Percentiles rank a stretch among this genome's conserved stretches.
phyloP scores from a whole-genome alignment of 2,113 vertebrate species.

The Gorilla gorilla region DNA sequence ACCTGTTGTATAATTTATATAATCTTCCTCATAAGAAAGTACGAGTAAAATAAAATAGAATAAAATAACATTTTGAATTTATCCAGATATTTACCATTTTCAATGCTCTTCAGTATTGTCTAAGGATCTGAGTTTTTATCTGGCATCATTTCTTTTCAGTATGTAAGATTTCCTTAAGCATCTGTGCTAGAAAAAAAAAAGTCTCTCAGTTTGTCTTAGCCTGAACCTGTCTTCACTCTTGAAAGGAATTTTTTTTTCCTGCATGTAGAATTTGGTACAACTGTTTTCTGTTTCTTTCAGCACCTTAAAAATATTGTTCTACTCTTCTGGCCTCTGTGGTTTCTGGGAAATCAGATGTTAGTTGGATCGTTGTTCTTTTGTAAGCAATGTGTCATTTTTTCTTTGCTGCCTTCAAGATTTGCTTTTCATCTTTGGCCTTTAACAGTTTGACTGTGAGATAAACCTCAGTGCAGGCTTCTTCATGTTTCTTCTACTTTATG shows the following conservation, averaged over 20 bases:
- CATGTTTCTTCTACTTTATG: not conserved
- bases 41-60: not conserved
- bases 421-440: not conserved
- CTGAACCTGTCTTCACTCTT: not conserved
- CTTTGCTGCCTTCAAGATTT: not conserved
- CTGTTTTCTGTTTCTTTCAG: not conserved
- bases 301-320: not conserved
- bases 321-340: not conserved
- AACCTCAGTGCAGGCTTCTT: not conserved
- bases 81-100: not conserved
- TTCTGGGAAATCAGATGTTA: not conserved
- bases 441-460: not conserved
- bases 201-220: not conserved
- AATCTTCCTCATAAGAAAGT: not conserved
- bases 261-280: not conserved
- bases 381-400: not conserved
- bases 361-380: not conserved
- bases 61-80: not conserved
- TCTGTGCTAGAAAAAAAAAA: not conserved
- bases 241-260: not conserved
- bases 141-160: not conserved
- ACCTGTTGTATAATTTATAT: not conserved
- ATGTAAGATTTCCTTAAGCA: not conserved
- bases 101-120: not conserved
- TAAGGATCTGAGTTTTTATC: not conserved